Base-by-base conservation (phyloP, 2,888 invertebrate species). In the Harpagoxenus sublaevis region DNA sequence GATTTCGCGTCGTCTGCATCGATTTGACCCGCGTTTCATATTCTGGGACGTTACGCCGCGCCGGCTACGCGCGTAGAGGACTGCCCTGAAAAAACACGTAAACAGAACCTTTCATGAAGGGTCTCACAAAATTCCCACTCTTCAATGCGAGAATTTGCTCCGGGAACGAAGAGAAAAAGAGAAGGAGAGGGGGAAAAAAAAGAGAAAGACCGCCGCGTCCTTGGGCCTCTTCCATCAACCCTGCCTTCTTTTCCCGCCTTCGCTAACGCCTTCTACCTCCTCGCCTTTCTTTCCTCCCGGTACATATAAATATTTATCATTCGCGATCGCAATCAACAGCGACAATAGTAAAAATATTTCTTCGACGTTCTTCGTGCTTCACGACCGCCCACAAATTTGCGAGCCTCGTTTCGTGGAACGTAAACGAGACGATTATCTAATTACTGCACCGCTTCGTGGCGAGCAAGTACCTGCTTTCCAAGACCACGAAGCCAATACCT, bases 171-270 rank as follows among this genome's bases (percentile, higher is more conserved):
- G 57, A 42, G 53, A 68, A 79, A 89, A 86, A 60, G 10, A 57
- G 6, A 18, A 15, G 15, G n/a, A 55, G 15, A 1, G 18, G 15
- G 4, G 9, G 3, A 15, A 35, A 35, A 48, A n/a, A 28, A 18
- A n/a, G 10, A 35, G 15, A 75, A 28, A 88, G 87, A 86, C 82
- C 66, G 68, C 62, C 81, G 68, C 84, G 88, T 77, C 91, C 88
- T 89, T 91, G 88, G 86, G 85, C 75, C 84, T 82, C 83, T 85
- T 85, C 84, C 57, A 79, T 79, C 15, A 74, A 88, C 87, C 68
- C 60, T 83, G 84, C 79, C 83, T 86, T 86, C 66, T 71, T 87
- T 81, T 84, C 75, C 57, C 71, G 57, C 79, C 66, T 83, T 77
- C 84, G 45, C 70, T 55, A 57, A 89, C 84, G 73, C 63, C 74